Evolutionary conservation across 2,888 invertebrate species (phyloP), one percentile per base, ranked within the genome.

Genomic region (Cryptocephalus moraei): DNA sequence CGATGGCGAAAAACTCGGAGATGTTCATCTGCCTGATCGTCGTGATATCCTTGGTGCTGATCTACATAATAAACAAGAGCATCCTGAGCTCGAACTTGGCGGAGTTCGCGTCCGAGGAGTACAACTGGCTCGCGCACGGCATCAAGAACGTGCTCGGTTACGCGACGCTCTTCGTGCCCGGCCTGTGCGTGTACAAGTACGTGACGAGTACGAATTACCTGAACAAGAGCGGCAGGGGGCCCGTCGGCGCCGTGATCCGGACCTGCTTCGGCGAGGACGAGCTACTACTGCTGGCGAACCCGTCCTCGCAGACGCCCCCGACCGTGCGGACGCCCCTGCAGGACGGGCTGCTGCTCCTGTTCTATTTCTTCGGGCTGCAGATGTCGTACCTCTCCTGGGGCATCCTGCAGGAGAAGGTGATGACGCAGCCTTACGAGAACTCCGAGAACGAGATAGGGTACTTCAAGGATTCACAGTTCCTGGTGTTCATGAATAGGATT

Each of bases 361-460:
- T 88, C 68, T 96, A 94, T 69, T 91, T 92, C 67, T 70, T 79
- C 9, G 95, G 96, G 0, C 77, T 97, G 9, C 92, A 94, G 80
- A 76, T 81, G 6, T 86, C 93, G 36, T 96, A 95, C 66, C 76
- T 96, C 31, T 87, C 91, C 48, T 97, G 96, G 96, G 97, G 97
- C 8, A 78, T 96, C 51, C 74, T 99, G 51, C 97, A 99, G 71
- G 99, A 99, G 73, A 91, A 95, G 74, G 91, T 99, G 48, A 97
- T 99, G 92, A 97, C 97, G 0, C 82, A 83, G 55, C 58, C 68
- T 60, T 91, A 91, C 67, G 73, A 72, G 33, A 79, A 82, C 69
- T 61, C 74, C 1, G 74, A 75, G 54, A 86, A 84, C 11, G 77
- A 78, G 49, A 72, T 75, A 31, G 78, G 77, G 13, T 77, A 78